Conservation (phyloP, 2,113 vertebrate species). For the Pachycephala philippinensis region DNA sequence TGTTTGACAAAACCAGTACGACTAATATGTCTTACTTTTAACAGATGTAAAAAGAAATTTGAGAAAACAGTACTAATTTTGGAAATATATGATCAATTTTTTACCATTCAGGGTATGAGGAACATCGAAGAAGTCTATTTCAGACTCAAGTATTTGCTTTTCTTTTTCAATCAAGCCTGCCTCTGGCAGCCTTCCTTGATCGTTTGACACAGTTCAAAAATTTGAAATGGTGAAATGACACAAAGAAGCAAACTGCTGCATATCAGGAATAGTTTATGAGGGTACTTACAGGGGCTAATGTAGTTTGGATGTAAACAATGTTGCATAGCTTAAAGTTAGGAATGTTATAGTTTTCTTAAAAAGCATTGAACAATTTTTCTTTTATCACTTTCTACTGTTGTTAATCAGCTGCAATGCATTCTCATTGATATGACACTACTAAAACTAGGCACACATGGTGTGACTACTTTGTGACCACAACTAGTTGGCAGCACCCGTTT, state of each 20-base stretch:
- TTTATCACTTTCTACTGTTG: not conserved
- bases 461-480: not conserved
- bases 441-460: not conserved
- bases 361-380: not conserved
- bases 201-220: not conserved
- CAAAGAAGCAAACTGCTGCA: not conserved
- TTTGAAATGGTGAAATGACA: not conserved
- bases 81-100: not conserved
- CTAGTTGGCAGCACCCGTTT: not conserved
- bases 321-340: not conserved
- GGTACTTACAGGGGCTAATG: not conserved
- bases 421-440: not conserved
- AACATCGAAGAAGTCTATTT: not conserved
- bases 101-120: not conserved
- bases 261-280: not conserved
- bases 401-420: not conserved
- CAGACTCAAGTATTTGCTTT: not conserved
- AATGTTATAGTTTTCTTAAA: not conserved
- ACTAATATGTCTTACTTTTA: not conserved
- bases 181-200: not conserved
- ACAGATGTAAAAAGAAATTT: not conserved
- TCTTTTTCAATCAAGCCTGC: not conserved
- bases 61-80: not conserved
- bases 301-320: not conserved
- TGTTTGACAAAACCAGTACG: not conserved